Percentiles rank a stretch among this genome's conserved stretches.
Evolutionary conservation across 2,797 vertebrate species (phyloP).

Genomic region (Bufotes viridis): DNA sequence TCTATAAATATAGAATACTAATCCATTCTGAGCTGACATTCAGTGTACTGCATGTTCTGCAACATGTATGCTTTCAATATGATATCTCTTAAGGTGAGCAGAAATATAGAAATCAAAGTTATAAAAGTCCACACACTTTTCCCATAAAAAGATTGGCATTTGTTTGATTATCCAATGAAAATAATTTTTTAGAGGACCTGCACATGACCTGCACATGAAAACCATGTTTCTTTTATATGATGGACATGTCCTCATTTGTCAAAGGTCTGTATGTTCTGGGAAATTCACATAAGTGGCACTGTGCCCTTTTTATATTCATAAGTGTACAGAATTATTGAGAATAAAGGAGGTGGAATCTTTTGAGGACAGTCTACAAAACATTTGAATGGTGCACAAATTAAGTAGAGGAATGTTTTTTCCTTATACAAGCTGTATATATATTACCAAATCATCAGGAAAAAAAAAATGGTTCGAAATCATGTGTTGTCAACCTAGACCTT

Average conservation of each 20-base stretch:
- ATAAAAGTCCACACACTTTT: neutral
- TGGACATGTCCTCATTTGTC: neutral
- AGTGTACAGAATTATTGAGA: neutral
- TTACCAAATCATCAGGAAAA: neutral
- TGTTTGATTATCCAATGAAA: neutral
- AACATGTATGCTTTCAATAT: neutral
- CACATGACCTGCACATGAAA: neutral
- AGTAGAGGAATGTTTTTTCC: neutral
- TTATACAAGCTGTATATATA: neutral
- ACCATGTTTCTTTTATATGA: neutral
- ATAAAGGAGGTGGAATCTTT: neutral
- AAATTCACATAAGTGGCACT: neutral
- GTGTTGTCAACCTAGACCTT: neutral
- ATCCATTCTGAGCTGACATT: too few relatives aligned
- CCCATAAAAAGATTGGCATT: slow-evolving; percentile 4
- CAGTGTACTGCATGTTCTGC: neutral
- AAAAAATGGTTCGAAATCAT: neutral
- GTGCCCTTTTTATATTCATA: neutral
- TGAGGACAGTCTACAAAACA: too few relatives aligned
- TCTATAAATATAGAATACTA: too few relatives aligned
- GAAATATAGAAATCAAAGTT: neutral
- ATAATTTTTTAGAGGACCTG: neutral
- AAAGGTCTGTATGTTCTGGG: neutral
- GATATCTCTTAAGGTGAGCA: neutral
- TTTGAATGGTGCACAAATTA: neutral